Evolutionary conservation across 2,797 vertebrate genomes (phyloP), one percentile per base, ranked within the genome.

Genomic region (Acropternis orthonyx): DNA sequence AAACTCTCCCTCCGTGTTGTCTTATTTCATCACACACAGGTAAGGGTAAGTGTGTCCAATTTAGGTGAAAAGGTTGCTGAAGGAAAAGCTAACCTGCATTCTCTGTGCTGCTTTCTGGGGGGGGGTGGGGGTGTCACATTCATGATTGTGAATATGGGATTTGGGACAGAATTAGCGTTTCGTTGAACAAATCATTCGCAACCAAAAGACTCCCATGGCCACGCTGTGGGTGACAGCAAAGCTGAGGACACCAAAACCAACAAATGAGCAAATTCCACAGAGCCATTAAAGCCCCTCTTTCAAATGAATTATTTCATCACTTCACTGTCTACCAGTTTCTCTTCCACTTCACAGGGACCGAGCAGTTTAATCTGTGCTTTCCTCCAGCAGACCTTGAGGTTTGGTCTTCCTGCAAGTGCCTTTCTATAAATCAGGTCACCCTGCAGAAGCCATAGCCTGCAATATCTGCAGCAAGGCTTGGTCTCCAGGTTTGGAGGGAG

Each of bases 1-100:
- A 90, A 94, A 71, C 11, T 58, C 88, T 78, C 84, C 85, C 80
- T 89, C 74, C 2, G 1, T 23, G 27, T 91, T 96, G 95, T 87
- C 92, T 58, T 85, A 66, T 80, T 88, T 91, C 84, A 59, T 49
- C 36, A 9, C 7, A 28, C 41, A n/a, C 65, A 85, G 85, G 76
- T 91, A 93, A 95, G 88, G 86, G 93, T 78, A 88, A 93, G 81
- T 49, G 88, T 37, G 32, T 67, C 36, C 49, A 80, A 85, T 96
- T 89, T 46, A 56, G 55, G 59, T 30, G 51, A 48, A 68, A 67
- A 93, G 84, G 43, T 51, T 94, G 52, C 83, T 92, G 48, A 88
- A 63, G 24, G 22, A 56, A 75, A 18, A 34, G 55, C 7, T 66
- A 21, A 55, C 28, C 41, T 89, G 68, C 80, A 61, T 92, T 92